Evolutionary conservation across 2,113 vertebrate genomes (phyloP).

Genomic region (Mobula birostris): DNA sequence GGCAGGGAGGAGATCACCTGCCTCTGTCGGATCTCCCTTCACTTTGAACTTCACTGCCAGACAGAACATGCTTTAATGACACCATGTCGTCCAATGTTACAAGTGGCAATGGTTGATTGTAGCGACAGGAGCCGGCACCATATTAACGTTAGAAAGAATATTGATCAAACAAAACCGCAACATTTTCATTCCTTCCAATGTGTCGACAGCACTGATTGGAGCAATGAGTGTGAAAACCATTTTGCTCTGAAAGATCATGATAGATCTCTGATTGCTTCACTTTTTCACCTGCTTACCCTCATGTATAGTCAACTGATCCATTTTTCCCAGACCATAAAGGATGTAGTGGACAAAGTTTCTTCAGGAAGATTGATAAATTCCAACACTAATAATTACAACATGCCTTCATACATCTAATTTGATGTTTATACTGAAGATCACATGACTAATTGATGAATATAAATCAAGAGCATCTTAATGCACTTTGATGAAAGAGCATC

Average conservation of each 20-base stretch:
- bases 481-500: not conserved
- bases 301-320: not conserved
- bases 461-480: not conserved
- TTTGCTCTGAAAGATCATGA: not conserved
- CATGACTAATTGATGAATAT: not conserved
- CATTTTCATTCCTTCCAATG: not conserved
- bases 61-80: too few species aligned
- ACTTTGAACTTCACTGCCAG: too few species aligned
- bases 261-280: not conserved
- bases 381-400: not conserved
- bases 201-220: not conserved
- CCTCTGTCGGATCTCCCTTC: too few species aligned
- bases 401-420: not conserved
- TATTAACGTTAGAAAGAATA: not conserved
- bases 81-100: too few species aligned
- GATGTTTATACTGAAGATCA: not conserved
- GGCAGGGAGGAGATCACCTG: too few species aligned
- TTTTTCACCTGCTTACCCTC: not conserved
- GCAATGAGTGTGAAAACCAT: not conserved
- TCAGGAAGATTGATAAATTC: not conserved
- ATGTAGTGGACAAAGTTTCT: not conserved
- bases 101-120: too few species aligned
- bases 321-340: not conserved
- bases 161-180: not conserved
- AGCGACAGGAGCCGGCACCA: not conserved